Percentiles rank a stretch among this genome's conserved stretches.
phyloP scores from a whole-genome alignment of 2,797 vertebrate species.

The Eleutherodactylus coqui region DNA sequence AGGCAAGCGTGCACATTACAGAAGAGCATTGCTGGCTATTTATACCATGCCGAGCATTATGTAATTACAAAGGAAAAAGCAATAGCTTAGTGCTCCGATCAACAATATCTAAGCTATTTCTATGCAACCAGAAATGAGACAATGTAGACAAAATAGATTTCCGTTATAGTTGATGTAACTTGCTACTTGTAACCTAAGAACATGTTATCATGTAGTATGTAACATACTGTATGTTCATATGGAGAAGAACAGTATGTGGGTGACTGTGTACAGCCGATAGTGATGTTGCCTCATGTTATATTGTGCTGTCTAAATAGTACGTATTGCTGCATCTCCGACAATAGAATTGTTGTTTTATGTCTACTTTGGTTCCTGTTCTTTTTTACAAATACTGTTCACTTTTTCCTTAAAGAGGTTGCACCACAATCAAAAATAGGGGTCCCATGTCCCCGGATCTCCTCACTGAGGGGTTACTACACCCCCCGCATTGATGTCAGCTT shows the following conservation, averaged over 20 bases:
- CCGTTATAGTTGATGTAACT: no score
- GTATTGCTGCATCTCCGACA: neutral
- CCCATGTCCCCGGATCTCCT: no score
- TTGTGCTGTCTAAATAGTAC: neutral
- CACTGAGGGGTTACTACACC: no score
- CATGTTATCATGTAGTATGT: neutral
- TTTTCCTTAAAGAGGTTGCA: no score
- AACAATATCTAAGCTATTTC: neutral
- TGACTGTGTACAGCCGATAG: neutral
- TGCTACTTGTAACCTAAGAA: neutral
- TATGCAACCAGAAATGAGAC: no score
- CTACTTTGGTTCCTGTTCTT: neutral
- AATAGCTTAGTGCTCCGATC: neutral
- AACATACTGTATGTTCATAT: neutral
- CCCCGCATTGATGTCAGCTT: no score
- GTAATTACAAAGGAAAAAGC: neutral
- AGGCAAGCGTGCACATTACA: neutral
- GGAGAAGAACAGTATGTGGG: constrained; percentile 4
- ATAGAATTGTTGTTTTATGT: neutral
- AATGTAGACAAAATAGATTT: neutral
- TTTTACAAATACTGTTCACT: neutral
- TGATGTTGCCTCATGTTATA: neutral
- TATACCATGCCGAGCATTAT: neutral
- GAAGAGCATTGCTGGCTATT: neutral
- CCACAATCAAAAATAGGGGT: no score